These are phyloP conservation scores for Orthosia cruda DNA, from an alignment of 2,888 invertebrate species.

Conservation along the genomic window DNA sequence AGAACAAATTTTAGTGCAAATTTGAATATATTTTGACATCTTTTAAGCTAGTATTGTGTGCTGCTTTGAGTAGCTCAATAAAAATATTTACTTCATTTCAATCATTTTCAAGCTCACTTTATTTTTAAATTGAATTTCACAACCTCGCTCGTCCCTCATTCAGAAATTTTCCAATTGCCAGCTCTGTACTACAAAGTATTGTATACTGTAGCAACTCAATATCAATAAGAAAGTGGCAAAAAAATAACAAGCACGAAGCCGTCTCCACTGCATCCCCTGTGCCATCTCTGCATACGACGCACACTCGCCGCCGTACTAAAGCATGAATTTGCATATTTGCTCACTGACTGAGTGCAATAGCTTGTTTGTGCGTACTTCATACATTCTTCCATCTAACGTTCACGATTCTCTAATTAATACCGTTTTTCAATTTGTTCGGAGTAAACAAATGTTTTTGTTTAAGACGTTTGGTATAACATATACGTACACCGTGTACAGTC, in stretches of 20 bases:
- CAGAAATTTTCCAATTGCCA: not conserved
- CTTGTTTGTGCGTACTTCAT: constrained; percentile 88
- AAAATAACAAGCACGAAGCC: constrained; percentile 7
- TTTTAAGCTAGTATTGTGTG: too few species aligned
- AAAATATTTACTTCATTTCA: too few species aligned
- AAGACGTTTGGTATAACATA: constrained; percentile 37
- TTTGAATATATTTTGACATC: too few species aligned
- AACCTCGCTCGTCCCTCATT: not conserved
- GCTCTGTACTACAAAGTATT: not conserved
- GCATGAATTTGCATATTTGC: constrained; percentile 90
- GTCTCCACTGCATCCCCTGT: constrained; percentile 70
- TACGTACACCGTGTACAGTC: constrained; percentile 41
- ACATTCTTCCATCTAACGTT: constrained; percentile 83
- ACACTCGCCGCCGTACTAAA: constrained; percentile 83
- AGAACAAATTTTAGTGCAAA: too few species aligned
- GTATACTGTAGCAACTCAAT: not conserved
- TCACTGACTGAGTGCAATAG: constrained; percentile 90
- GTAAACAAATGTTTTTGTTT: constrained; percentile 66
- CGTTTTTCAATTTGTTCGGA: constrained; percentile 69
- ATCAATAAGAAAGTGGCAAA: not conserved
- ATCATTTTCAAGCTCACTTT: too few species aligned
- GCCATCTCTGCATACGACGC: constrained; percentile 81
- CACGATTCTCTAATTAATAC: constrained; percentile 81
- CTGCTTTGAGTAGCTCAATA: too few species aligned
- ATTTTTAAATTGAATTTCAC: not conserved